These are phyloP conservation scores for Ceriagrion tenellum DNA, from an alignment of 2,888 invertebrate species.

Conservation along the genomic window DNA sequence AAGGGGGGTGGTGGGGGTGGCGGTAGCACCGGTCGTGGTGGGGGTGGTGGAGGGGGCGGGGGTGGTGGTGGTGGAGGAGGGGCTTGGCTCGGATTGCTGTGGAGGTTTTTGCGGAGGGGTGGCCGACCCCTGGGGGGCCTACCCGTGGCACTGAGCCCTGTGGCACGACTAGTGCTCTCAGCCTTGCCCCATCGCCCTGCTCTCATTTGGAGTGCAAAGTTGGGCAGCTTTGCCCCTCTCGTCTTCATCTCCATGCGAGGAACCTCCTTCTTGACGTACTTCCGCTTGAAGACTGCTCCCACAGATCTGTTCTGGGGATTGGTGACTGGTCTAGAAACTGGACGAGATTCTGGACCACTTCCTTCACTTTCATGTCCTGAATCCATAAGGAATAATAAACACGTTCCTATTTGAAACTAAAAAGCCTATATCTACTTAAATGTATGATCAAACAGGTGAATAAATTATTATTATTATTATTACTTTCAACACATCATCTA, in stretches of 20 bases:
- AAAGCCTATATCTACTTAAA: too few relatives aligned
- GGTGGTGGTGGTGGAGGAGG: conserved; percentile 30
- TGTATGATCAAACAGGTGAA: too few relatives aligned
- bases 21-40: neutral
- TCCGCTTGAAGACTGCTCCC: conserved; percentile 68
- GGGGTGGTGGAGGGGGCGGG: neutral
- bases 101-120: conserved; percentile 41
- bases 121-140: conserved; percentile 42
- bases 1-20: conserved; percentile 44
- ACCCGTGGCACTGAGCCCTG: neutral
- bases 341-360: conserved; percentile 33
- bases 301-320: conserved; percentile 41
- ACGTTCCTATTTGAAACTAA: too few relatives aligned
- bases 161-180: conserved; percentile 73
- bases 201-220: conserved; percentile 79
- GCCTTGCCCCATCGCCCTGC: conserved; percentile 78
- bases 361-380: conserved; percentile 49
- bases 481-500: too few relatives aligned
- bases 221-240: conserved; percentile 83
- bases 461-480: too few relatives aligned
- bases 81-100: neutral
- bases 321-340: neutral
- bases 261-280: conserved; percentile 73
- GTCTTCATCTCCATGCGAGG: conserved; percentile 78
- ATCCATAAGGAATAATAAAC: neutral